These are phyloP conservation scores for Pachyrhynchus sulphureomaculatus DNA, from an alignment of 1,140 invertebrate species.

Conservation along the genomic window DNA sequence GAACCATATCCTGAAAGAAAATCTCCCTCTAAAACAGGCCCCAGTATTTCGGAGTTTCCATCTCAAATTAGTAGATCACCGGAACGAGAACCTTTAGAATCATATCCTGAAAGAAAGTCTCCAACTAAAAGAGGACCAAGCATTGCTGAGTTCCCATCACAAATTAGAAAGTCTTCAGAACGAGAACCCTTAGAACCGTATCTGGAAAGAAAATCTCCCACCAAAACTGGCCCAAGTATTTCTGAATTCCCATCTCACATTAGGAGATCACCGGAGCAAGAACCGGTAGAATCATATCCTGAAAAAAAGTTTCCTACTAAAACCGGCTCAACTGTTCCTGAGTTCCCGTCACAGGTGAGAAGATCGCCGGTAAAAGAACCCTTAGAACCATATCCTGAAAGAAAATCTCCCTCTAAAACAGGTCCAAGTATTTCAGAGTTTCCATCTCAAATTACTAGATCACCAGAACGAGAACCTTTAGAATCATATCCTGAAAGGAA, in stretches of 20 bases:
- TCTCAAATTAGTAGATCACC: slow-evolving; percentile 38
- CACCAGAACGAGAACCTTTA: slow-evolving; percentile 9
- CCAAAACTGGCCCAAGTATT: slow-evolving; percentile 17
- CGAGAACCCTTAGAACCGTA: slow-evolving; percentile 13
- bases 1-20: slow-evolving; percentile 31
- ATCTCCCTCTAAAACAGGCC: slow-evolving; percentile 12
- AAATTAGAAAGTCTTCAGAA: slow-evolving; percentile 25
- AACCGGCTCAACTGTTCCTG: slow-evolving; percentile 9
- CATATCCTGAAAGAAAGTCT: slow-evolving; percentile 21
- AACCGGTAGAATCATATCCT: slow-evolving; percentile 13
- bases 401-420: slow-evolving; percentile 13
- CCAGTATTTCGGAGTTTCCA: slow-evolving; percentile 29
- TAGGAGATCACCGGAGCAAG: slow-evolving; percentile 28
- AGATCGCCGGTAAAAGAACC: slow-evolving; percentile 30
- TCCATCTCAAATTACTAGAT: slow-evolving; percentile 15
- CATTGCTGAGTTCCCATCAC: slow-evolving; percentile 29
- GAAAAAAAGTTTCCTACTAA: slow-evolving; percentile 17
- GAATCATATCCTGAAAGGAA: slow-evolving; percentile 12
- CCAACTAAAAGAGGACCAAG: slow-evolving; percentile 15
- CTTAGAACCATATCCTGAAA: slow-evolving; percentile 20
- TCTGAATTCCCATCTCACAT: slow-evolving; percentile 34
- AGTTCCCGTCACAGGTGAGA: slow-evolving; percentile 33
- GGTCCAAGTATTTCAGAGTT: no score
- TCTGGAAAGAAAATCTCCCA: slow-evolving; percentile 18
- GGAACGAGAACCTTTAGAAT: slow-evolving; percentile 29